These are phyloP conservation scores for Bimastos eiseni DNA, from an alignment of 2,888 invertebrate genomes.

Conservation along the genomic window DNA sequence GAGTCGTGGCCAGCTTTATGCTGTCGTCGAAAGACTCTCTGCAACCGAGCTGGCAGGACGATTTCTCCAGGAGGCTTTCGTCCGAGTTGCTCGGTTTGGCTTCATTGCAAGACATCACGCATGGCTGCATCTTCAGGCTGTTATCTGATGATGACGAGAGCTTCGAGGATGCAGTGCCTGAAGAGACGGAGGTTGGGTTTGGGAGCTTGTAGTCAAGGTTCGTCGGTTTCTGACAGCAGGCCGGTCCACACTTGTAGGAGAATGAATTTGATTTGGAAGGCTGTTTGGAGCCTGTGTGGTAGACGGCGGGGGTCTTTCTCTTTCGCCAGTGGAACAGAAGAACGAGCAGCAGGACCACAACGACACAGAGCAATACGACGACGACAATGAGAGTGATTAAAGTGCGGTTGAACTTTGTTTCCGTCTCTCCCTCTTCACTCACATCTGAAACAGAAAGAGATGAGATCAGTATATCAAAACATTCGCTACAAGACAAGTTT, in stretches of 20 bases:
- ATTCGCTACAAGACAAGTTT: background rate
- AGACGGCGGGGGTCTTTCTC: background rate
- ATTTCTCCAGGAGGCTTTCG: background rate
- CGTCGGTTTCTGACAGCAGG: background rate
- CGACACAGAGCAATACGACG: constrained; percentile 17
- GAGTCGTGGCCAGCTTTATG: background rate
- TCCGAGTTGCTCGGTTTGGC: constrained; percentile 7
- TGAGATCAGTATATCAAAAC: background rate
- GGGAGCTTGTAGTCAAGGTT: constrained; percentile 9
- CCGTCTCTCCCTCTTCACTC: background rate
- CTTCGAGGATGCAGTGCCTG: constrained; percentile 13
- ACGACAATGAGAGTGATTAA: background rate
- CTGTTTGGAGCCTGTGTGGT: background rate
- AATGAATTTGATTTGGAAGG: background rate
- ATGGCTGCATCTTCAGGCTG: constrained; percentile 19
- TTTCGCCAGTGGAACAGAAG: constrained; percentile 16
- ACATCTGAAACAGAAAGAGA: background rate
- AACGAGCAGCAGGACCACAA: constrained; percentile 27
- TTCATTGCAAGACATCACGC: background rate
- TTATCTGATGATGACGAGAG: constrained; percentile 20
- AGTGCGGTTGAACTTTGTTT: constrained; percentile 9
- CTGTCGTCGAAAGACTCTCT: background rate
- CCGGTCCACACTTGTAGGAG: background rate
- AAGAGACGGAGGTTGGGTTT: background rate
- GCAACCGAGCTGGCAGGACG: background rate